phyloP scores from a whole-genome alignment of 2,797 vertebrate genomes.

The Thamnophis elegans region DNA sequence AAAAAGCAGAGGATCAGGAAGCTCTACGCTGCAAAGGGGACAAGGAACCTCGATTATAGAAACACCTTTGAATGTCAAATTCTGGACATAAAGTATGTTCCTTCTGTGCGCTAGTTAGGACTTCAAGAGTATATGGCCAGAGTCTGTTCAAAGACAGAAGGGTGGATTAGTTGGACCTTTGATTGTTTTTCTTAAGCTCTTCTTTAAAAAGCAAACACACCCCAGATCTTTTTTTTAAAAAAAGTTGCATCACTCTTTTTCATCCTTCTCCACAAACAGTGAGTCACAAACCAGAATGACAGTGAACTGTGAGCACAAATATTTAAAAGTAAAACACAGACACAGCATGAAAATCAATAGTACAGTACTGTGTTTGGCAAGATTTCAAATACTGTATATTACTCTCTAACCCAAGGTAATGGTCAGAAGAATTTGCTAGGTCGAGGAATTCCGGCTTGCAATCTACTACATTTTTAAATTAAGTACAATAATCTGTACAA shows the following conservation, averaged over 20 bases:
- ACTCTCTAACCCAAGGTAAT: not conserved
- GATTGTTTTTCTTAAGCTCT: not conserved
- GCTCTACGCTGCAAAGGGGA: not conserved
- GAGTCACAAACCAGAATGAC: not conserved
- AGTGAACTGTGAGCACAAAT: not conserved
- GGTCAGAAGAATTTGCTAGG: not conserved
- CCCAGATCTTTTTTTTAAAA: too few species aligned
- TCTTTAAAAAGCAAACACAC: not conserved
- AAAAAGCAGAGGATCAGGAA: not conserved
- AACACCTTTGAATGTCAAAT: not conserved
- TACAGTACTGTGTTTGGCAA: not conserved
- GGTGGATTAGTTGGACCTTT: not conserved
- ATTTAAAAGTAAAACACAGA: not conserved
- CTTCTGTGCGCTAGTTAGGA: not conserved
- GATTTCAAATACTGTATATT: not conserved
- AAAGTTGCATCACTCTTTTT: not conserved
- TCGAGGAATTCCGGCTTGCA: not conserved
- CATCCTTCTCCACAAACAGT: not conserved
- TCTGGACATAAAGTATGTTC: too few species aligned
- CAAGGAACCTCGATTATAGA: not conserved
- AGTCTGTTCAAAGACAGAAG: not conserved
- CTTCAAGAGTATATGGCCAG: not conserved
- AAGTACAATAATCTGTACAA: not conserved
- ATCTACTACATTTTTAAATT: not conserved
- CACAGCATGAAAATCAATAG: not conserved